Conservation (phyloP, 2,113 vertebrate genomes). For the Plecturocebus donacophilus region DNA sequence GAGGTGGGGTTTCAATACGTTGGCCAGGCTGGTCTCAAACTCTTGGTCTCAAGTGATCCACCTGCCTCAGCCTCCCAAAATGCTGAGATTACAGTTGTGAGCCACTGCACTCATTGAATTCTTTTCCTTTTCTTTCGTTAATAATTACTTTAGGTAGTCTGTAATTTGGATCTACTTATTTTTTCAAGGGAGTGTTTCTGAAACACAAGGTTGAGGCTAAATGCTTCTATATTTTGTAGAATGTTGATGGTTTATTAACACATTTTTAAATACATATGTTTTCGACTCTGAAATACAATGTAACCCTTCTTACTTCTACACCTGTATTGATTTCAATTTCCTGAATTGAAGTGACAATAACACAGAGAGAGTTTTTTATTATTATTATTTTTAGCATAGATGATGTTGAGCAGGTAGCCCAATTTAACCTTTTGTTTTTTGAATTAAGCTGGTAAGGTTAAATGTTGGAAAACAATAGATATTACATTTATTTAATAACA, state of each 20-base stretch:
- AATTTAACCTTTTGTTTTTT: neutral
- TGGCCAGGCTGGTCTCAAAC: too few species aligned
- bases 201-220: neutral
- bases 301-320: neutral
- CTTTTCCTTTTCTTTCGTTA: neutral
- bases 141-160: neutral
- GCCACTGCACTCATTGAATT: accelerated
- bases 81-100: too few species aligned
- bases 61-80: too few species aligned
- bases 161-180: neutral
- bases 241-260: neutral
- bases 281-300: neutral
- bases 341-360: neutral
- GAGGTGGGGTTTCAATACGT: too few species aligned
- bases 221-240: neutral
- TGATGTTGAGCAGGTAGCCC: neutral
- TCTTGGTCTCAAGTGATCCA: too few species aligned
- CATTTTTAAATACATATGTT: neutral
- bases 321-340: neutral
- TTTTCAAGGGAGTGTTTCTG: neutral
- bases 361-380: neutral
- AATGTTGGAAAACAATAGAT: neutral
- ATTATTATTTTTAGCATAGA: neutral
- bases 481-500: neutral
- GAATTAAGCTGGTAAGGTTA: neutral